Evolutionary conservation across 30 jellyfish, hydroid and myxozoan species (phyloP), one percentile per base, ranked within the genome.

Genomic region (Turritopsis dohrnii): DNA sequence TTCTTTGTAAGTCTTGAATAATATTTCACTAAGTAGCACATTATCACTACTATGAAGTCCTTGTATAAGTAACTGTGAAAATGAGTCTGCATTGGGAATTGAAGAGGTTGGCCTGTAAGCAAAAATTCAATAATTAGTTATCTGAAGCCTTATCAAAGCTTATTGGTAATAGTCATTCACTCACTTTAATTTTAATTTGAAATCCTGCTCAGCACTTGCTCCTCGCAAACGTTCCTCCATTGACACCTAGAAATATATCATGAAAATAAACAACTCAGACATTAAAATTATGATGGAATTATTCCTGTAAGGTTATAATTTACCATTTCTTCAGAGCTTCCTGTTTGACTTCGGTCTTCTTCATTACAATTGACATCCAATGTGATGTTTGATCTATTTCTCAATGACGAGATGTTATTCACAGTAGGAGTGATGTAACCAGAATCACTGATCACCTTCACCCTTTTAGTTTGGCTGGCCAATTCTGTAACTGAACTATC

Each of bases 1-100:
- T 21, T 90, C 97, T 66, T 71, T 86, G 30, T 52, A 79, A 69
- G 87, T 29, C 29, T 83, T 90, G 81, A 25, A 81, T n/a, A 90
- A 81, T 17, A 90, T 88, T 79, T 71, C 81, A 29, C 86, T 90
- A 7, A 90, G 69, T 65, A 90, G 54, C 29, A 29, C 74, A 24
- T 90, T 89, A 72, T 90, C 97, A 54, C 54, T 86, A 76, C 95
- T 85, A 79, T 90, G 97, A 17, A 90, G 74, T 16, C 89, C 97
- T 75, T 90, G 97, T 4, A 31, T 52, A 18, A 90, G 95, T 92
- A 90, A 74, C 65, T 90, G 97, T 20, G 92, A 66, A 28, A 90
- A 52, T 9, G 97, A 90, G 13, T 87, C 83, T 0, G 97, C 97
- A 72, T 66, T 82, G 16, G 96, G 96, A 24, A 54, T 71, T 23